Base-by-base conservation (phyloP, 2,888 invertebrate species). In the Harpalus rubripes region DNA sequence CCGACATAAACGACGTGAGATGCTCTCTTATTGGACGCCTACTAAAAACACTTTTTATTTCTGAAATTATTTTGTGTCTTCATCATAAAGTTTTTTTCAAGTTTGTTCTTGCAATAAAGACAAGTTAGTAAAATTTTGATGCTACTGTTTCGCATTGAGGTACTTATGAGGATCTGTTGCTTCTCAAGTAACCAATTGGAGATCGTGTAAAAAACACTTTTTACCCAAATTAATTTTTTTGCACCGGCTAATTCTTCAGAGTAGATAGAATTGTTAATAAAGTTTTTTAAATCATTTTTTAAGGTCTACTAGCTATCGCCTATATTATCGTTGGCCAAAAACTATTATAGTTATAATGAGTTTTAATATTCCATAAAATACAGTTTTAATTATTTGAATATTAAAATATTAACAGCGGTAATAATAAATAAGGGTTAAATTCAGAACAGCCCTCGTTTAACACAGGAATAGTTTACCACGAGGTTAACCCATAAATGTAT, bases 111-210 rank as follows among this genome's bases (percentile, higher is more conserved):
- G 44, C 52, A 74, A 74, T 74, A 74, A 74, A 74, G 18, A 74
- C 44, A 44, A 74, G 72, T 44, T 74, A 74, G 41, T 68, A 68
- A 68, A 68, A 68, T 68, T 68, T 68, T 68, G 68, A 68, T 68
- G 68, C 68, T 68, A 68, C 68, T 68, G 68, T 68, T 74, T 74
- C 44, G 16, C 44, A 74, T 18, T 74, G 44, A 74, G 41, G 39
- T 68, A 68, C 68, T 68, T 68, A 68, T 68, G 68, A 68, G 68
- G 32, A 68, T 68, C 68, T 68, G 68, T 68, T 68, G 68, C 68
- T 68, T 41, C 68, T 68, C n/a, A 15, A 68, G 41, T 68, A 68
- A 32, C 68, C n/a, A 68, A n/a, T 68, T 68, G 41, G 15, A 32
- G 12, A 68, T 26, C 39, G 39, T 39, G 15, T 68, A 68, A 68